phyloP scores from a whole-genome alignment of 1,140 invertebrate genomes.

The Wiebesia pumilae region DNA sequence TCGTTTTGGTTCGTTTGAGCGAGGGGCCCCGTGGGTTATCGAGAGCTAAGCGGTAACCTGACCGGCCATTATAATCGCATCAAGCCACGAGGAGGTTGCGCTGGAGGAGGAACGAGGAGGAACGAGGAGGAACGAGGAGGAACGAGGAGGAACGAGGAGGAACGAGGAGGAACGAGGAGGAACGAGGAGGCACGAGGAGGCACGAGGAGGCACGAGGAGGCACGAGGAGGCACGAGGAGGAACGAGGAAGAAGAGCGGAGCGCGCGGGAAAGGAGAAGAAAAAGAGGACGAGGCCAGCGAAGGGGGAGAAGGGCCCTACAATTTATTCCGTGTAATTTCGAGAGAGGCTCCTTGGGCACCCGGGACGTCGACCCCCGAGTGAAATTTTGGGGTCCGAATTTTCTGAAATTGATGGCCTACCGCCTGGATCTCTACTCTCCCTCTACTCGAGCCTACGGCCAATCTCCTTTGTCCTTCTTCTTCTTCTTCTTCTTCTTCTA shows the following conservation, averaged over 20 bases:
- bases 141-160: not conserved
- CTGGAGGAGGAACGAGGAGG: no score
- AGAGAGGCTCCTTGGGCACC: conserved; percentile 45
- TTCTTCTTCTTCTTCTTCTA: no score
- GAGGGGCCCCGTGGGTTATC: conserved; percentile 59
- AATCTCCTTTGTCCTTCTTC: conserved; percentile 42
- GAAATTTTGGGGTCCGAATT: conserved; percentile 61
- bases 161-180: not conserved
- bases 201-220: conserved; percentile 18
- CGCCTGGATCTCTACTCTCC: conserved; percentile 29
- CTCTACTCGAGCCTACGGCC: conserved; percentile 32
- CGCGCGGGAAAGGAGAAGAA: conserved; percentile 23
- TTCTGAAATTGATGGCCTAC: conserved; percentile 61
- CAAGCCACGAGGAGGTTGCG: conserved; percentile 55
- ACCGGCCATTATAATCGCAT: conserved; percentile 73
- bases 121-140: not conserved
- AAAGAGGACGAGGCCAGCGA: conserved; percentile 35
- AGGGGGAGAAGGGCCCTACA: conserved; percentile 62
- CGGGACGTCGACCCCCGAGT: conserved; percentile 59
- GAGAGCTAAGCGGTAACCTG: conserved; percentile 66
- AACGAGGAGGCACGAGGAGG: conserved; percentile 37
- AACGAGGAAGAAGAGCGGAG: not conserved
- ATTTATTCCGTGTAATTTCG: conserved; percentile 70
- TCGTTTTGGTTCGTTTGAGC: conserved; percentile 16
- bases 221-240: not conserved